Evolutionary conservation across 2,888 invertebrate species (phyloP), one percentile per base, ranked within the genome.

Genomic region (Atrina japonica): DNA sequence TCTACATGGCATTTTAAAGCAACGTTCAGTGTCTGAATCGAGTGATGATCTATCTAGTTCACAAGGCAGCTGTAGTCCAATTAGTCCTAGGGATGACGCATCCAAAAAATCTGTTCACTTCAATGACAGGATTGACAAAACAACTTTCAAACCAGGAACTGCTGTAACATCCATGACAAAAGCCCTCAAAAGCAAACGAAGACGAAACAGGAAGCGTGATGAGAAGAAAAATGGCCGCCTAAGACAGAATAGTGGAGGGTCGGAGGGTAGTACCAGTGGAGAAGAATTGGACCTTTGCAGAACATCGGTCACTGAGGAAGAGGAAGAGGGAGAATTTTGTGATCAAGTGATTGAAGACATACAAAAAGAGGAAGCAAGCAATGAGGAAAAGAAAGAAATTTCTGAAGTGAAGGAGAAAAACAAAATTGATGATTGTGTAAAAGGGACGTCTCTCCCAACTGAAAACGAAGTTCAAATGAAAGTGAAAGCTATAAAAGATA

Each of bases 21-120:
- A 85, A 71, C 75, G 88, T 60, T 92, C 93, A 77, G 87, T 91
- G 65, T 93, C 93, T 0, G 93, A 93, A 77, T 92, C 92, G 27
- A 92, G 92, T 73, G 90, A 87, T 61, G 91, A 91, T 72, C 50
- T 70, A 7, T 64, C 55, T 0, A 72, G 76, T 56, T 56, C 61
- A 23, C 53, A 52, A 16, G 49, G 61, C 29, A 58, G 59, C 53
- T 47, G 66, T 53, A 66, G 69, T 16, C 66, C 75, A 25, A 61
- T 61, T 2, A 82, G 82, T 65, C 82, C 82, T 3, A 64, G 80
- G 43, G 82, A 82, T 9, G 66, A 70, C 45, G 71, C 71, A 25
- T 69, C 77, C n/a, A 81, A 81, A 56, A 86, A 86, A 50, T 87
- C 87, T 14, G 90, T 90, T 18, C 87, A 88, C 0, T 90, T 90